These are phyloP conservation scores for Microcebus ravelobensis DNA, from an alignment of 2,113 vertebrate species.

Conservation along the genomic window DNA sequence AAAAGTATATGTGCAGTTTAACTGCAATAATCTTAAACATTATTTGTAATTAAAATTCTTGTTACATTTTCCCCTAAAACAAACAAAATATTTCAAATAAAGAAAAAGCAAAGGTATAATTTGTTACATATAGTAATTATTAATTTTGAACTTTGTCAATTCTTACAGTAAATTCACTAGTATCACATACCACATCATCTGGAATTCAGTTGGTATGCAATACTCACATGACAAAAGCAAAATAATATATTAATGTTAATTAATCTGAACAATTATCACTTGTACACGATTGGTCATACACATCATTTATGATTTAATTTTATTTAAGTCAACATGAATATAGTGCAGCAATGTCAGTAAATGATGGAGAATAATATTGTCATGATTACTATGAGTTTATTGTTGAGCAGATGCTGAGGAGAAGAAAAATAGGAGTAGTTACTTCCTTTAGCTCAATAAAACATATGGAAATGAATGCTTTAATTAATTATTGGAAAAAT, in stretches of 20 bases:
- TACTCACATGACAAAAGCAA: neutral
- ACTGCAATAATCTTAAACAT: neutral
- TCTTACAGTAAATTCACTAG: neutral
- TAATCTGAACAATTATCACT: constrained; percentile 44
- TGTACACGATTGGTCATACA: neutral
- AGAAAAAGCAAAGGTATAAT: neutral
- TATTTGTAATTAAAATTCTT: neutral
- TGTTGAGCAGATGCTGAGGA: constrained; percentile 33
- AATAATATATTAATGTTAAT: constrained; percentile 35
- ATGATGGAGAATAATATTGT: constrained; percentile 26
- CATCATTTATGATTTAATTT: constrained; percentile 50
- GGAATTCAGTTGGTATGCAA: neutral
- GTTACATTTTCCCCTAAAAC: neutral
- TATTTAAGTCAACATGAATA: constrained; percentile 46
- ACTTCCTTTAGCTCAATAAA: constrained; percentile 23
- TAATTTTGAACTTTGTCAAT: neutral
- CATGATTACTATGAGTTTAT: constrained; percentile 11
- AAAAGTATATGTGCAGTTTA: neutral
- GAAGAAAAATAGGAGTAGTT: neutral
- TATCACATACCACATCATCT: neutral
- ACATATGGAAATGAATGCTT: constrained; percentile 41
- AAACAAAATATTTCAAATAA: neutral
- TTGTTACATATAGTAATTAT: neutral
- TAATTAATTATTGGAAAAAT: constrained; percentile 64
- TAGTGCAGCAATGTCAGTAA: neutral